A percentile compares a stretch with the other conserved stretches of the same genome.
Conservation (phyloP, 2,113 vertebrate genomes). For the Oryzias javanicus region DNA sequence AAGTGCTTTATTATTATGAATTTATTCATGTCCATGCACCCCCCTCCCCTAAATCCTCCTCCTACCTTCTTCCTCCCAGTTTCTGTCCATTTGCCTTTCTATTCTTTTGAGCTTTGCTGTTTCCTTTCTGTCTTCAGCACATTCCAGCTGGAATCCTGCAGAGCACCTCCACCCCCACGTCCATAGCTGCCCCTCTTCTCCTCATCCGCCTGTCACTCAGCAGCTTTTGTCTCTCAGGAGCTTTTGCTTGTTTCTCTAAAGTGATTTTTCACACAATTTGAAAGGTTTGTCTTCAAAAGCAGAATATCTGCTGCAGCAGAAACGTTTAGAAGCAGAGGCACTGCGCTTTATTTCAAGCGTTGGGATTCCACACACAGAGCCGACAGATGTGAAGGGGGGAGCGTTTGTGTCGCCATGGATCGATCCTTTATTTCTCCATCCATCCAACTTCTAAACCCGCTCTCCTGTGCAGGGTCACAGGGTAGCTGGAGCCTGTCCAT, state of each 20-base stretch:
- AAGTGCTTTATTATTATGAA: slow-evolving; percentile 75
- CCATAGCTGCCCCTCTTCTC: slow-evolving; percentile 30
- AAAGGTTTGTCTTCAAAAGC: slow-evolving; percentile 38
- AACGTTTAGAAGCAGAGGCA: slow-evolving; percentile 12
- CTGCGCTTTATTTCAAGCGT: slow-evolving; percentile 26
- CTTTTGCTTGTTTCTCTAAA: slow-evolving; percentile 42
- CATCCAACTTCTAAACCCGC: no score
- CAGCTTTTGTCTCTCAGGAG: slow-evolving; percentile 26
- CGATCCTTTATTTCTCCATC: no score
- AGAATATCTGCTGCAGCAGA: slow-evolving; percentile 5
- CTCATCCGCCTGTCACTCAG: slow-evolving; percentile 34
- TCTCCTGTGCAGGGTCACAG: no score
- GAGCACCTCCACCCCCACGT: not conserved
- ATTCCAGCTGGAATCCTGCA: slow-evolving; percentile 7
- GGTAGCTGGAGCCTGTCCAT: no score
- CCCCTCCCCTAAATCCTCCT: slow-evolving; percentile 28
- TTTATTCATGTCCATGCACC: slow-evolving; percentile 78
- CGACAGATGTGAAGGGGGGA: not conserved
- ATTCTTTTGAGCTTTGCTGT: slow-evolving; percentile 1
- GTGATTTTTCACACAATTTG: slow-evolving; percentile 40
- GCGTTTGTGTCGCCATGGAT: not conserved
- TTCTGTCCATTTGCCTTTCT: slow-evolving; percentile 13
- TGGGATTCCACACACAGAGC: slow-evolving; percentile 12
- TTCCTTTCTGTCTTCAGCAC: slow-evolving; percentile 4
- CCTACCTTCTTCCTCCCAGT: slow-evolving; percentile 21